Percentiles rank a stretch among this genome's conserved stretches.
Conservation (phyloP, 2,113 vertebrate genomes). For the Notothenia rossii region DNA sequence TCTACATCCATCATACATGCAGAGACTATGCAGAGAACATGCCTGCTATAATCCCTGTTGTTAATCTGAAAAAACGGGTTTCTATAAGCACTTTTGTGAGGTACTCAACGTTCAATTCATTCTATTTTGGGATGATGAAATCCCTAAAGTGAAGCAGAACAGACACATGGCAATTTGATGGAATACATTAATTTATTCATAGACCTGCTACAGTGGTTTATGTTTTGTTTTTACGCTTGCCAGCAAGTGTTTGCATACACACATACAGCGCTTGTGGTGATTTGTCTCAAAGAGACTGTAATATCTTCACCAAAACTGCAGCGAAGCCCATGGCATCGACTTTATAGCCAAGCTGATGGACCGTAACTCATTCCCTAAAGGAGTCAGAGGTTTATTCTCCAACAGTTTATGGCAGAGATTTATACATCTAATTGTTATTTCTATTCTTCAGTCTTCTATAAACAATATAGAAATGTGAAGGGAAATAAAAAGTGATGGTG, state of each 20-base stretch:
- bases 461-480: too few species aligned
- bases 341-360: conserved; percentile 32
- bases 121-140: conserved; percentile 37
- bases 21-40: background rate
- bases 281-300: conserved; percentile 37
- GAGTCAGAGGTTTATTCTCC: conserved; percentile 4
- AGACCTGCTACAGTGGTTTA: conserved; percentile 27
- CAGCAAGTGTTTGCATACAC: conserved; percentile 12
- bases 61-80: conserved; percentile 43
- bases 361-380: conserved; percentile 31
- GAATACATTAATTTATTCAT: conserved; percentile 52
- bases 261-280: conserved; percentile 16
- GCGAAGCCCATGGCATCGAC: background rate
- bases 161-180: conserved; percentile 48
- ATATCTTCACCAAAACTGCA: conserved; percentile 21
- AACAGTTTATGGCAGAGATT: conserved; percentile 16
- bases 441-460: background rate
- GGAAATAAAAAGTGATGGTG: too few species aligned
- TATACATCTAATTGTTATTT: conserved; percentile 14
- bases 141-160: conserved; percentile 26
- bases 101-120: conserved; percentile 37
- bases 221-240: conserved; percentile 28
- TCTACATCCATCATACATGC: conserved; percentile 5
- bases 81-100: conserved; percentile 27
- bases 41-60: background rate